A percentile compares a stretch with the other conserved stretches of the same genome.
These are phyloP conservation scores for Semicossyphus pulcher DNA, from an alignment of 2,113 vertebrate species.

Conservation along the genomic window DNA sequence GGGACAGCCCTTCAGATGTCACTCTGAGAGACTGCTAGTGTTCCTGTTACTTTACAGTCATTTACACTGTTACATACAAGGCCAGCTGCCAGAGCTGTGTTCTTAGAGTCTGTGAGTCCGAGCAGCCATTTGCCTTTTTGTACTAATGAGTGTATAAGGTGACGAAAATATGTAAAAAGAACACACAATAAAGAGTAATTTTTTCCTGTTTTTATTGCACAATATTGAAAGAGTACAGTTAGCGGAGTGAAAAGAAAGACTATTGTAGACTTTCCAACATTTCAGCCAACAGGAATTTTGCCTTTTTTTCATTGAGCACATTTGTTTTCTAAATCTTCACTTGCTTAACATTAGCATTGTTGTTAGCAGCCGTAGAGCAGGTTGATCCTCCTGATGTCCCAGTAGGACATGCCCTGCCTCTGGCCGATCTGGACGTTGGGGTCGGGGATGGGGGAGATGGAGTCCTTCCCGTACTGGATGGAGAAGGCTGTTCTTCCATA, in stretches of 20 bases:
- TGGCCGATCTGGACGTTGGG: conserved; percentile 29
- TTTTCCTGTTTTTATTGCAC: too few species aligned
- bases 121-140: too few species aligned
- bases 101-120: background rate
- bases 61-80: background rate
- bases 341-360: background rate
- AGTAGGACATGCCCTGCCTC: conserved; percentile 33
- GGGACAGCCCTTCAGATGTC: background rate
- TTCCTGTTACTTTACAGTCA: conserved; percentile 10
- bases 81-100: background rate
- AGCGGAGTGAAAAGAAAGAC: too few species aligned
- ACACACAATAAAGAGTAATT: too few species aligned
- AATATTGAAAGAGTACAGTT: too few species aligned
- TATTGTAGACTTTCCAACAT: too few species aligned
- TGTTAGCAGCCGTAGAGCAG: conserved; percentile 13
- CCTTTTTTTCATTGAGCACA: too few species aligned
- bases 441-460: conserved; percentile 53
- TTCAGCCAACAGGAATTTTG: too few species aligned
- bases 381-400: conserved; percentile 58
- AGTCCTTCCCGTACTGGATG: background rate
- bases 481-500: conserved; percentile 57
- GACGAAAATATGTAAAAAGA: too few species aligned
- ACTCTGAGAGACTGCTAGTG: background rate
- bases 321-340: too few species aligned
- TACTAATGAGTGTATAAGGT: too few species aligned